A percentile compares a stretch with the other conserved stretches of the same genome.
Conservation (phyloP, 2,888 invertebrate species). For the Atethmia centrago region DNA sequence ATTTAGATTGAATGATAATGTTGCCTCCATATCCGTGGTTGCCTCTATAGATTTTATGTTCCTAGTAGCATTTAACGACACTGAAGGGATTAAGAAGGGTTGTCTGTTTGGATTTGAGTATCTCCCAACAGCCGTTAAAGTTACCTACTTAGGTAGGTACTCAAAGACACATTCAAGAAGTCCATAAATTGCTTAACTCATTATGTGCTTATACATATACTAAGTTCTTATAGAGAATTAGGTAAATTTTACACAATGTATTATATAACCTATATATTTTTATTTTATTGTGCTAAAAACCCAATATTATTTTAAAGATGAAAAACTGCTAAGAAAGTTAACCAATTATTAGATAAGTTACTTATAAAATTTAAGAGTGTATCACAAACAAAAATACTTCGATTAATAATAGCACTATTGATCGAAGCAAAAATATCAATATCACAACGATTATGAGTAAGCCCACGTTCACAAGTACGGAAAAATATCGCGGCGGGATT, state of each 20-base stretch:
- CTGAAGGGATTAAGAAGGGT: conserved; percentile 26
- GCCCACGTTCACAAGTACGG: no score
- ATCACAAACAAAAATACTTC: neutral
- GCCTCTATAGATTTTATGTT: conserved; percentile 6
- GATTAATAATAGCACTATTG: no score
- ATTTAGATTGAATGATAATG: conserved; percentile 1
- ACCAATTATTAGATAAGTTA: neutral
- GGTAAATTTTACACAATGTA: neutral
- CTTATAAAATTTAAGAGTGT: neutral
- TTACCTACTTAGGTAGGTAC: no score
- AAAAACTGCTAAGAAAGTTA: neutral
- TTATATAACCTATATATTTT: no score
- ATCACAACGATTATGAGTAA: no score
- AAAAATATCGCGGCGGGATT: no score
- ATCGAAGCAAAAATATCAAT: conserved; percentile 16
- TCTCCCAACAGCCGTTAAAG: conserved; percentile 6
- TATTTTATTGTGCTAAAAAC: no score
- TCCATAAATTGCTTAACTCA: neutral
- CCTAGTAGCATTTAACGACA: conserved; percentile 28
- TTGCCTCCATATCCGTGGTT: neutral
- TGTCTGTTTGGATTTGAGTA: conserved; percentile 8
- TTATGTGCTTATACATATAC: neutral
- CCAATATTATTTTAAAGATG: neutral
- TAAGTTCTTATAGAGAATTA: neutral
- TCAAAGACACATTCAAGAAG: neutral